A percentile compares a stretch with the other conserved stretches of the same genome.
Evolutionary conservation across 2,797 vertebrate genomes (phyloP).

Genomic region (Halcyon smyrnensis): DNA sequence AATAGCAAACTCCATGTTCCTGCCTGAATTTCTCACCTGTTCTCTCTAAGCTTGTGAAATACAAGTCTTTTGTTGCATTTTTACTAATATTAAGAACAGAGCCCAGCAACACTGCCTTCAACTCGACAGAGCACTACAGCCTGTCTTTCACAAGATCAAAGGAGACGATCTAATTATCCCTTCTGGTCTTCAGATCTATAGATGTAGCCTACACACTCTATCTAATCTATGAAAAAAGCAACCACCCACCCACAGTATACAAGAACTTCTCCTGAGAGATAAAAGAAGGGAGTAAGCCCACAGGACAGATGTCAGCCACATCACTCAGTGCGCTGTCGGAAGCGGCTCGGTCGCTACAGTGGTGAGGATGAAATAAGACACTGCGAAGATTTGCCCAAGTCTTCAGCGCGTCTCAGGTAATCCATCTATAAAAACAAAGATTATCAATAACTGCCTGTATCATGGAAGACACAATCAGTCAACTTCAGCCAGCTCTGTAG

Average conservation of each 20-base stretch:
- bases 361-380: not conserved
- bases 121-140: not conserved
- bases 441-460: not conserved
- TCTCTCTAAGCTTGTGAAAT: not conserved
- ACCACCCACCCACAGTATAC: not conserved
- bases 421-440: not conserved
- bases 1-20: not conserved
- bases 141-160: constrained; percentile 22
- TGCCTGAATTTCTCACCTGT: not conserved
- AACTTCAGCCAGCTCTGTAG: not conserved
- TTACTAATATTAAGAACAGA: not conserved
- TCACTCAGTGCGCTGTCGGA: not conserved
- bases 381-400: not conserved
- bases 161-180: constrained; percentile 26
- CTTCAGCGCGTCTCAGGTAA: not conserved
- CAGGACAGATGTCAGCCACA: not conserved
- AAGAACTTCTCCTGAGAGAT: constrained; percentile 5
- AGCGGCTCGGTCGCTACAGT: not conserved
- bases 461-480: not conserved
- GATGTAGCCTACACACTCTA: not conserved
- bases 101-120: not conserved
- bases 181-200: constrained; percentile 31
- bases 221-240: constrained; percentile 48
- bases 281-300: constrained; percentile 1
- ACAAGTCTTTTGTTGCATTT: not conserved